Conservation (phyloP, 2,113 vertebrate genomes). For the Epinephelus cyanopodus region DNA sequence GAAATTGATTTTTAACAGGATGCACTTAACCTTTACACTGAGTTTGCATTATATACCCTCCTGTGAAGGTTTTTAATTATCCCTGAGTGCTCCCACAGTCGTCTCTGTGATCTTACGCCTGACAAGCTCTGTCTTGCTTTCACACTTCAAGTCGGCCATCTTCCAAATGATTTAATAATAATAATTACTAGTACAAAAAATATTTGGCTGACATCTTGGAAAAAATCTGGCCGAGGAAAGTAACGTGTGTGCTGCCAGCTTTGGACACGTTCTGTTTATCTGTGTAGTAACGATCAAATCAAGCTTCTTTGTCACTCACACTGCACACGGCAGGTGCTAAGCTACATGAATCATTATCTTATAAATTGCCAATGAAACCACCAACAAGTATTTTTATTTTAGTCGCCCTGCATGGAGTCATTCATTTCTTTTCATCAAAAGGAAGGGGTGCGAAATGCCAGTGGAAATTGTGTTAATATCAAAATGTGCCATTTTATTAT, state of each 20-base stretch:
- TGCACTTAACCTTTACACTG: conserved; percentile 50
- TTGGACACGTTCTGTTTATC: conserved; percentile 40
- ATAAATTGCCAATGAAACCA: conserved; percentile 69
- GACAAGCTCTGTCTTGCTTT: not conserved
- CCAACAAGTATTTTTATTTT: conserved; percentile 78
- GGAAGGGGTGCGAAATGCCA: conserved; percentile 78
- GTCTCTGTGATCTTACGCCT: conserved; percentile 7
- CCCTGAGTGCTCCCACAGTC: not conserved
- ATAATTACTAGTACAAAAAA: conserved; percentile 8
- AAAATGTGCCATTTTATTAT: conserved; percentile 97
- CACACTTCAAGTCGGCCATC: conserved; percentile 5
- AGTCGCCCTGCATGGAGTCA: conserved; percentile 73
- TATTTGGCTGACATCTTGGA: conserved; percentile 12
- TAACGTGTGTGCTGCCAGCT: conserved; percentile 27
- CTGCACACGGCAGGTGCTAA: conserved; percentile 54
- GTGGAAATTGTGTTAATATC: conserved; percentile 82
- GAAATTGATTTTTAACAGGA: conserved; percentile 47
- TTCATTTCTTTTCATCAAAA: conserved; percentile 64
- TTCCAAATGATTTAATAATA: conserved; percentile 10
- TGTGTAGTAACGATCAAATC: conserved; percentile 46
- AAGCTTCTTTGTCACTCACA: conserved; percentile 25
- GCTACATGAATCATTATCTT: conserved; percentile 52
- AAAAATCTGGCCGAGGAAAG: conserved; percentile 30
- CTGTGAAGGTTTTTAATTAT: conserved; percentile 6
- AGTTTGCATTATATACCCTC: conserved; percentile 21